Evolutionary conservation across 2,797 vertebrate species (phyloP).

Genomic region (Silurus lanzhouensis): DNA sequence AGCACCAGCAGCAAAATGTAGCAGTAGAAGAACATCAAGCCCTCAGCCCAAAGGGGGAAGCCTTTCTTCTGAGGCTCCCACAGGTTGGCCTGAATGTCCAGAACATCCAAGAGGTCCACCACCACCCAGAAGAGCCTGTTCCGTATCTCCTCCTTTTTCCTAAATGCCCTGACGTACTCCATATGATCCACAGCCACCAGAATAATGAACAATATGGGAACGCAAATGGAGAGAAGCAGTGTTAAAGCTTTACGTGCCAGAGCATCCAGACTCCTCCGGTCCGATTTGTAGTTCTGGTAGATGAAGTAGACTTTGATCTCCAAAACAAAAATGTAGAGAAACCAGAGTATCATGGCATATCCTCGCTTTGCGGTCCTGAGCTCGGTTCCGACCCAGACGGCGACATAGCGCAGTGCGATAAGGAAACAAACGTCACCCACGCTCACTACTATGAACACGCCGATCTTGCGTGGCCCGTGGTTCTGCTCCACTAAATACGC

Average conservation of each 20-base stretch:
- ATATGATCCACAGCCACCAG: constrained; percentile 82
- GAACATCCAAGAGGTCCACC: constrained; percentile 84
- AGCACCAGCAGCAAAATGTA: constrained; percentile 82
- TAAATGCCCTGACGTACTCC: constrained; percentile 85
- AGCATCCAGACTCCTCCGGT: constrained; percentile 80
- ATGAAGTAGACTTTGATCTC: constrained; percentile 87
- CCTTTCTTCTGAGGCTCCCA: constrained; percentile 86
- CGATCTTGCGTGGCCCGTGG: constrained; percentile 79
- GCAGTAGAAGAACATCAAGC: constrained; percentile 86
- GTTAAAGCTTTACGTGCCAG: constrained; percentile 79
- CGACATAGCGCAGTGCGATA: constrained; percentile 83
- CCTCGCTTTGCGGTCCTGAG: constrained; percentile 85
- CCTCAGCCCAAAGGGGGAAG: constrained; percentile 79
- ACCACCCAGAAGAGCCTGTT: constrained; percentile 88
- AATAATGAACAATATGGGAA: constrained; percentile 78
- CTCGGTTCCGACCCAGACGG: constrained; percentile 87
- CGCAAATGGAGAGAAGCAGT: constrained; percentile 76
- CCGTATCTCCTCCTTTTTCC: constrained; percentile 84
- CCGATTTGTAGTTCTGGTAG: constrained; percentile 89
- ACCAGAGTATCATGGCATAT: constrained; percentile 87
- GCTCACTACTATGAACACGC: constrained; percentile 83
- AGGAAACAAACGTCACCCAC: constrained; percentile 88
- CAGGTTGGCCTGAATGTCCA: constrained; percentile 88
- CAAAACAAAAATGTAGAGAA: constrained; percentile 83
- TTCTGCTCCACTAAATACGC: constrained; percentile 84